Percentiles rank a stretch among this genome's conserved stretches.
phyloP scores from a whole-genome alignment of 1,140 invertebrate genomes.

The Drosophila jambulina region DNA sequence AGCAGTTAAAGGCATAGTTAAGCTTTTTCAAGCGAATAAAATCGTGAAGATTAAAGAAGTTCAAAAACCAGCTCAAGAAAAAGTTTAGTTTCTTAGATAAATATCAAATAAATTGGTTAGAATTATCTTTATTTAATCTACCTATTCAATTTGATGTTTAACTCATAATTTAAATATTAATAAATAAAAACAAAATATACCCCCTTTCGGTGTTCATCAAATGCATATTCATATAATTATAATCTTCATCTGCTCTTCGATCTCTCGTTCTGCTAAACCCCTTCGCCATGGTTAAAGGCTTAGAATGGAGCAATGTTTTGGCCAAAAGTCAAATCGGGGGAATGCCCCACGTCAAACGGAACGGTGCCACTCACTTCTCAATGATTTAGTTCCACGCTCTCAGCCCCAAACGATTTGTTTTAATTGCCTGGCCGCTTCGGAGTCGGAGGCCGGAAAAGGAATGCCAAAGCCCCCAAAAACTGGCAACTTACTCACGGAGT shows the following conservation, averaged over 20 bases:
- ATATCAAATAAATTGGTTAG: background rate
- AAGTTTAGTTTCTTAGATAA: conserved; percentile 30
- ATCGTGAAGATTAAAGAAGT: background rate
- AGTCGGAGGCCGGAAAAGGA: conserved; percentile 27
- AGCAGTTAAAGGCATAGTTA: background rate
- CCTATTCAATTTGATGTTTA: background rate
- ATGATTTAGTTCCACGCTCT: conserved; percentile 59
- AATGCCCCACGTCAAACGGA: conserved; percentile 50
- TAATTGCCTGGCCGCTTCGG: conserved; percentile 60
- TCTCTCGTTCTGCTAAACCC: conserved; percentile 48
- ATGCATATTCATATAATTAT: conserved; percentile 18
- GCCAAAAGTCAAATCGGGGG: conserved; percentile 39
- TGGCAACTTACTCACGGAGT: conserved; percentile 70
- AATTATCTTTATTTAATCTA: background rate
- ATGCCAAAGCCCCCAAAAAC: conserved; percentile 39
- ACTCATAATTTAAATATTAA: background rate
- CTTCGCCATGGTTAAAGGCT: conserved; percentile 63
- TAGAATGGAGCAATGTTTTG: conserved; percentile 34
- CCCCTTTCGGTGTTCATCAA: background rate
- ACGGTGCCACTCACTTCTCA: conserved; percentile 47
- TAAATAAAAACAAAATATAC: background rate
- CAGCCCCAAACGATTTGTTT: conserved; percentile 55
- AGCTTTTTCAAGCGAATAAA: too few species aligned
- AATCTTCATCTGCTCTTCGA: conserved; percentile 16
- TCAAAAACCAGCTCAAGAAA: background rate